phyloP scores from a whole-genome alignment of 2,797 vertebrate species.

The Cossypha polioptera region DNA sequence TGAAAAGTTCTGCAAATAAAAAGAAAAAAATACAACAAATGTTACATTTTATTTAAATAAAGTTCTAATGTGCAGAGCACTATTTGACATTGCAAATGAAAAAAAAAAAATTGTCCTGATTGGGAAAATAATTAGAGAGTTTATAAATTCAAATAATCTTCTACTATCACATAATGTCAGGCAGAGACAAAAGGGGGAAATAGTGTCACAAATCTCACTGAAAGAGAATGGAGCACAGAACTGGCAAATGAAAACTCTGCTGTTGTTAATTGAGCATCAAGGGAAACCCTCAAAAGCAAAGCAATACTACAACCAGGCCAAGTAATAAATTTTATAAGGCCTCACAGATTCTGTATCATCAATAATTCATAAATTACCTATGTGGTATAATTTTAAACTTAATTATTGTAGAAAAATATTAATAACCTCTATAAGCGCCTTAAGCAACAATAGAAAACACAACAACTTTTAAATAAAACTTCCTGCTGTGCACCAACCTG shows the following conservation, averaged over 20 bases:
- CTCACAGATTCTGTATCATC: background rate
- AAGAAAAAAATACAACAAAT: background rate
- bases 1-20: background rate
- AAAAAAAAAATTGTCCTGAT: background rate
- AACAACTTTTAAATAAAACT: background rate
- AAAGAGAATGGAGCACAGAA: background rate
- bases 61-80: background rate
- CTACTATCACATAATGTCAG: background rate
- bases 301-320: background rate
- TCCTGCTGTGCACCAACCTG: background rate
- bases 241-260: background rate
- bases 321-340: background rate
- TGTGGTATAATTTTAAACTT: background rate
- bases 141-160: background rate
- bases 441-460: background rate
- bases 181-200: background rate
- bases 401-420: background rate
- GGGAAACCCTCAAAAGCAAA: background rate
- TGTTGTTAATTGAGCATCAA: background rate
- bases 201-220: background rate
- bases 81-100: background rate
- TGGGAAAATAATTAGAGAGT: background rate
- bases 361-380: conserved; percentile 2
- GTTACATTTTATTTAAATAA: background rate
- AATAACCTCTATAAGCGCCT: background rate